These are phyloP conservation scores for Vidua macroura DNA, from an alignment of 2,113 vertebrate species.

Conservation along the genomic window DNA sequence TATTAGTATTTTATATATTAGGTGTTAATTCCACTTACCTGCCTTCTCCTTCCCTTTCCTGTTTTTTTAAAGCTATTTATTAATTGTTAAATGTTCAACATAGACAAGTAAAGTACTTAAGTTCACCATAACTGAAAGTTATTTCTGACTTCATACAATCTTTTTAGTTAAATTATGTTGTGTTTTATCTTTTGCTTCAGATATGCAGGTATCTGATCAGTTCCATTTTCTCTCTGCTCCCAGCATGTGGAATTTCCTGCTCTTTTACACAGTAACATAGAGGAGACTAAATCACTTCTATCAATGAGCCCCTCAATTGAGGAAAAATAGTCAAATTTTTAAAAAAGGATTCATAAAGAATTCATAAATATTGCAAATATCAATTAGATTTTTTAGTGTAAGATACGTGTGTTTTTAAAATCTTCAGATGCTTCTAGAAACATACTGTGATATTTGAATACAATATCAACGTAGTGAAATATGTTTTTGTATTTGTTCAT, in stretches of 20 bases:
- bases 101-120: neutral
- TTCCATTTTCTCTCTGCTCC: neutral
- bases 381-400: neutral
- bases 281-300: neutral
- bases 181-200: neutral
- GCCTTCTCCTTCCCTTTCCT: neutral
- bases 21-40: neutral
- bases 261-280: neutral
- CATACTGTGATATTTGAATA: neutral
- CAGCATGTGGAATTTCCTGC: neutral
- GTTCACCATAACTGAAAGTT: neutral
- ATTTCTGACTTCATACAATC: neutral
- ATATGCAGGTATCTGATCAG: neutral
- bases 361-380: neutral
- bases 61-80: neutral
- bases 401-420: neutral
- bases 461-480: neutral
- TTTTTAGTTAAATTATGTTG: neutral
- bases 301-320: neutral
- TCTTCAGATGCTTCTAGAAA: neutral
- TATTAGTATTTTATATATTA: neutral
- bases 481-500: neutral
- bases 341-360: neutral
- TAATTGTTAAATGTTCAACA: neutral
- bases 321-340: neutral